These are phyloP conservation scores for Drosophila obscura DNA, from an alignment of 1,140 invertebrate genomes.

Conservation along the genomic window DNA sequence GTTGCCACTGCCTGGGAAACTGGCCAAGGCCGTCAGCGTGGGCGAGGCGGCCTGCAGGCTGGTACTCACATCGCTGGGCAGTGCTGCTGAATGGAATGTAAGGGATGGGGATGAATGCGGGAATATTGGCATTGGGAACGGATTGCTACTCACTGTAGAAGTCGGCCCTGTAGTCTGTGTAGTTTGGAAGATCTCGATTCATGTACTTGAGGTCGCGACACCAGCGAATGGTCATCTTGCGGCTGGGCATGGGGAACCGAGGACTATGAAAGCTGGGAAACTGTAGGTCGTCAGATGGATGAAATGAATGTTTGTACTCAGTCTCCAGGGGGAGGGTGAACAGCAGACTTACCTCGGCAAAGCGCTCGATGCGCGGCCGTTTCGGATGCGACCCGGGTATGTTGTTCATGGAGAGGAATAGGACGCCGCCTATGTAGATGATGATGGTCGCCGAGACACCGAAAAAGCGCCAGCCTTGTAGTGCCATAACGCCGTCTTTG, in stretches of 20 bases:
- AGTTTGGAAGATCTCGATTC: slow-evolving; percentile 73
- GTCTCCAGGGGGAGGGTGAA: too few relatives aligned
- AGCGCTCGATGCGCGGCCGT: slow-evolving; percentile 65
- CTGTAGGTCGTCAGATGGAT: background rate
- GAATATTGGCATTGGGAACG: background rate
- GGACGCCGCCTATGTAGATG: slow-evolving; percentile 85
- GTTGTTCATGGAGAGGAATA: slow-evolving; percentile 86
- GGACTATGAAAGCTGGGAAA: slow-evolving; percentile 79
- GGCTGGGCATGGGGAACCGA: slow-evolving; percentile 68
- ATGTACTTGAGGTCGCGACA: slow-evolving; percentile 79
- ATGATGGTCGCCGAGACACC: slow-evolving; percentile 85
- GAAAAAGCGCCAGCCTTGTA: slow-evolving; percentile 85
- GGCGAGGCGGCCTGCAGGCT: slow-evolving; percentile 55
- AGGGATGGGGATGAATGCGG: background rate
- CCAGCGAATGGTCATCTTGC: slow-evolving; percentile 79
- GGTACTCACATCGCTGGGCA: slow-evolving; percentile 61
- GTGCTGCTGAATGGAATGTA: slow-evolving; percentile 56
- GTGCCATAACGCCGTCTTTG: slow-evolving; percentile 82
- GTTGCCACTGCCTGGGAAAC: slow-evolving; percentile 92
- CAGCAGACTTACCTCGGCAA: slow-evolving; percentile 67
- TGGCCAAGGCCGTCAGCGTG: slow-evolving; percentile 86
- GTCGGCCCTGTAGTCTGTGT: slow-evolving; percentile 71
- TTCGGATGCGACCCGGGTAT: slow-evolving; percentile 84
- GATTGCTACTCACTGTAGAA: slow-evolving; percentile 62
- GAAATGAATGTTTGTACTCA: background rate